A percentile compares a stretch with the other conserved stretches of the same genome.
Conservation (phyloP, 2,797 vertebrate species). For the Tragopan temminckii region DNA sequence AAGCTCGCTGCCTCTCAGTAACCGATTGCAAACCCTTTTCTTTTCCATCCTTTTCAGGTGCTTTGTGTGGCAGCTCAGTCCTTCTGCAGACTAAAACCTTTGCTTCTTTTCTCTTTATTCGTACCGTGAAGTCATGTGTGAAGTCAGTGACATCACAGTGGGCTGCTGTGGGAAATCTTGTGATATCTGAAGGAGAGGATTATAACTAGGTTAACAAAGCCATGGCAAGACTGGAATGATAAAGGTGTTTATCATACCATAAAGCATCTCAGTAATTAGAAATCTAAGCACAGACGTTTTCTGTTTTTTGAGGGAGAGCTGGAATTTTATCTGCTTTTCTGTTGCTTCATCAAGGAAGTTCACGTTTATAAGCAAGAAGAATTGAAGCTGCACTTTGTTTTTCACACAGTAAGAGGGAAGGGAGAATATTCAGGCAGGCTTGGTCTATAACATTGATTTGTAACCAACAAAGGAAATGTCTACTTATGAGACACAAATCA, state of each 20-base stretch:
- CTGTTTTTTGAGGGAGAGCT: constrained; percentile 47
- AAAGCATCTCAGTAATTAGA: constrained; percentile 65
- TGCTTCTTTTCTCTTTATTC: constrained; percentile 70
- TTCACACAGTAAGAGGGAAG: constrained; percentile 59
- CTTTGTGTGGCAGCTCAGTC: constrained; percentile 59
- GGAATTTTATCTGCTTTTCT: constrained; percentile 56
- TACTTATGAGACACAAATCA: constrained; percentile 86
- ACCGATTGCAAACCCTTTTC: constrained; percentile 39
- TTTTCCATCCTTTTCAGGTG: constrained; percentile 37
- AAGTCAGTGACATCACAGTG: constrained; percentile 67
- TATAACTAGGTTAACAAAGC: constrained; percentile 71
- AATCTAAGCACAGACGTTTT: constrained; percentile 36
- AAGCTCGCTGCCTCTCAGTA: constrained; percentile 26
- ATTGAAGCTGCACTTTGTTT: constrained; percentile 75
- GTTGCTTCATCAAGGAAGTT: constrained; percentile 72
- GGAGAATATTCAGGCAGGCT: constrained; percentile 67
- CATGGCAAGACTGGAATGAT: constrained; percentile 9
- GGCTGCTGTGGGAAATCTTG: constrained; percentile 55
- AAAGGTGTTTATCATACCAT: constrained; percentile 58
- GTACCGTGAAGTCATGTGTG: constrained; percentile 72
- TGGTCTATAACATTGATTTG: constrained; percentile 84
- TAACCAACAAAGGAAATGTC: constrained; percentile 84
- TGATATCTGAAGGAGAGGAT: constrained; percentile 52
- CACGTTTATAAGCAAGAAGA: constrained; percentile 66
- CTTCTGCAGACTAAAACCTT: constrained; percentile 40